Percentiles rank a stretch among this genome's conserved stretches.
Conservation (phyloP, 2,888 invertebrate species). For the Clitarchus hookeri region DNA sequence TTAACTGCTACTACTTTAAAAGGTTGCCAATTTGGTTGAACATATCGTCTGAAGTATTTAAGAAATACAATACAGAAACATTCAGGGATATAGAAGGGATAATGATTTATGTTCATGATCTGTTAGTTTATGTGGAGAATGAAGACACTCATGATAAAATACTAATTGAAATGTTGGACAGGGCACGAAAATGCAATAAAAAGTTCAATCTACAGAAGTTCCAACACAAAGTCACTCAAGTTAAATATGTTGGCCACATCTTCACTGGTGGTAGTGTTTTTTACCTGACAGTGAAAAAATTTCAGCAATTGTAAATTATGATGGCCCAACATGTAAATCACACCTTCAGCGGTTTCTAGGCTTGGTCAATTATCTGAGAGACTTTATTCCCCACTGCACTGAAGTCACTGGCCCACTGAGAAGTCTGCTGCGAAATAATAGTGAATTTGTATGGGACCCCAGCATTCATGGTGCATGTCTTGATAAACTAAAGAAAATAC, state of each 20-base stretch:
- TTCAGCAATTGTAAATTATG: neutral
- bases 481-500: neutral
- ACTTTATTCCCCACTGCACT: neutral
- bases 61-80: neutral
- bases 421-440: neutral
- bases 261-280: neutral
- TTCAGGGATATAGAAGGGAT: neutral
- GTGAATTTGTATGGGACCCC: neutral
- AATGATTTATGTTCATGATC: neutral
- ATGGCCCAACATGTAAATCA: neutral
- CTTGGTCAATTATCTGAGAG: neutral
- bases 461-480: neutral
- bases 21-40: neutral
- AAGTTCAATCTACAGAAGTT: conserved; percentile 9
- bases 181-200: neutral
- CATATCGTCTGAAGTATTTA: neutral
- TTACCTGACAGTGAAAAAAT: neutral
- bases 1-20: neutral
- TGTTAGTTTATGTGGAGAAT: neutral
- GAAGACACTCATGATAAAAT: neutral
- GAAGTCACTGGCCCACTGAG: neutral
- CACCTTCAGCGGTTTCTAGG: neutral
- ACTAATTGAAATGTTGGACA: neutral
- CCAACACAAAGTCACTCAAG: neutral
- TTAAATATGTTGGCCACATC: neutral